These are phyloP conservation scores for Loris lydekkerianus DNA, from an alignment of 2,797 vertebrate genomes.

Conservation along the genomic window DNA sequence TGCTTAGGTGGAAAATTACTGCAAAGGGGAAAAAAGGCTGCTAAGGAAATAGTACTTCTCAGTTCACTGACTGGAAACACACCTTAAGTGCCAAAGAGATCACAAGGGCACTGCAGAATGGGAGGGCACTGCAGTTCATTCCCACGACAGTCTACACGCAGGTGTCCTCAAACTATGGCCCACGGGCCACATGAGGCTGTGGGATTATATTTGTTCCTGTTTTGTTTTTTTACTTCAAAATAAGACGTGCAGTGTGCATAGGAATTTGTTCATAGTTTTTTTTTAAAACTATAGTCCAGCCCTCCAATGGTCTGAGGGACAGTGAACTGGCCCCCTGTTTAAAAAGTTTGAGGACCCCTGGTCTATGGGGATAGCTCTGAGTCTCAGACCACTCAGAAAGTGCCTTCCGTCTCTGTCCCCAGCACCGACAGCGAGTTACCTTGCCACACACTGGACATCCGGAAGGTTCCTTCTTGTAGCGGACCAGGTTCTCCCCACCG, in stretches of 20 bases:
- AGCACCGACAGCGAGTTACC: slow-evolving; percentile 85
- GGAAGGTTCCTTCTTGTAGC: slow-evolving; percentile 98
- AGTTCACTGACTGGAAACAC: not conserved
- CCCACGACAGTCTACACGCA: no score
- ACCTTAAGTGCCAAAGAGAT: accelerated
- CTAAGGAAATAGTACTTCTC: not conserved
- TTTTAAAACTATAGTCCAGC: no score
- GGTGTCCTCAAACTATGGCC: no score
- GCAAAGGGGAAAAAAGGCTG: not conserved
- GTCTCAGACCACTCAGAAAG: accelerated
- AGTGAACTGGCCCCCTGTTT: no score
- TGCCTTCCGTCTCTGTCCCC: not conserved
- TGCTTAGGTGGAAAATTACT: accelerated
- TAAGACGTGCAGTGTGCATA: no score
- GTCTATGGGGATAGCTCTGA: not conserved
- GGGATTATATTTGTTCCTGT: no score
- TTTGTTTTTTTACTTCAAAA: no score
- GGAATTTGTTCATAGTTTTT: no score
- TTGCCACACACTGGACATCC: slow-evolving; percentile 98
- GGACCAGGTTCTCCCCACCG: slow-evolving; percentile 94
- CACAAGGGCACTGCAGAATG: accelerated
- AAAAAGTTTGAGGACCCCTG: no score
- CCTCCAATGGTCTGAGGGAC: no score
- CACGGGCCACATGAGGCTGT: no score
- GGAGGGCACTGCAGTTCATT: no score